Conservation (phyloP, 2,888 invertebrate genomes). For the Pachliopta kotzebuea region DNA sequence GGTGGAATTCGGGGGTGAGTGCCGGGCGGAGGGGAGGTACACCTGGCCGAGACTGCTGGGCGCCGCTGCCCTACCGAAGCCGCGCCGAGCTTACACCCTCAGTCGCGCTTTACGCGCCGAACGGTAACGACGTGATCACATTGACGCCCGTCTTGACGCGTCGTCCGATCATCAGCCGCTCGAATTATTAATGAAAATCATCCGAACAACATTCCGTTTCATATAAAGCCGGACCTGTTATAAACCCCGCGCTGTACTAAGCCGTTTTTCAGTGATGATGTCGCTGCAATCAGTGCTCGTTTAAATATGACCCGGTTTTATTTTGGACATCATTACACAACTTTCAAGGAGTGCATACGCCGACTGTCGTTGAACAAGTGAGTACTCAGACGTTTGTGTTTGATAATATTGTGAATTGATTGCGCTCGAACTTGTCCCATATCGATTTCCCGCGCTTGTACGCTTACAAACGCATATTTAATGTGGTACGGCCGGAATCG, state of each 20-base stretch:
- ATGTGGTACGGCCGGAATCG: no score
- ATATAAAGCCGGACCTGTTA: background rate
- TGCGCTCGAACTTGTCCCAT: background rate
- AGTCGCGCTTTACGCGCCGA: slow-evolving; percentile 64
- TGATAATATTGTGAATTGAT: background rate
- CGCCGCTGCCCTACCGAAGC: slow-evolving; percentile 41
- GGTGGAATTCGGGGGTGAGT: slow-evolving; percentile 15
- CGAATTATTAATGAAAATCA: slow-evolving; percentile 28
- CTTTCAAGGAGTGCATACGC: slow-evolving; percentile 38
- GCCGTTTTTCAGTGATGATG: slow-evolving; percentile 18
- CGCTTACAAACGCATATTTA: background rate
- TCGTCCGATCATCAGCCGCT: slow-evolving; percentile 7
- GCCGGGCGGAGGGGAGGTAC: slow-evolving; percentile 36
- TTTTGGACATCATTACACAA: slow-evolving; percentile 66
- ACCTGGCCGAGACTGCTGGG: slow-evolving; percentile 66
- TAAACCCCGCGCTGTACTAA: background rate
- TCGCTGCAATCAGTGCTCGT: slow-evolving; percentile 39
- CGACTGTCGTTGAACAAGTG: slow-evolving; percentile 10
- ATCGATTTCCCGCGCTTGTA: slow-evolving; percentile 10
- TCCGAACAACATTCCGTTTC: slow-evolving; percentile 4
- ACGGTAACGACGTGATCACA: slow-evolving; percentile 37
- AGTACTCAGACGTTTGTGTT: slow-evolving; percentile 13
- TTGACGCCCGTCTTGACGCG: slow-evolving; percentile 32
- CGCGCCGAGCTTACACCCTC: slow-evolving; percentile 31
- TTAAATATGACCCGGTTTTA: slow-evolving; percentile 61